Base-by-base conservation (phyloP, 2,113 vertebrate genomes). In the Pelecanoides urinatrix region DNA sequence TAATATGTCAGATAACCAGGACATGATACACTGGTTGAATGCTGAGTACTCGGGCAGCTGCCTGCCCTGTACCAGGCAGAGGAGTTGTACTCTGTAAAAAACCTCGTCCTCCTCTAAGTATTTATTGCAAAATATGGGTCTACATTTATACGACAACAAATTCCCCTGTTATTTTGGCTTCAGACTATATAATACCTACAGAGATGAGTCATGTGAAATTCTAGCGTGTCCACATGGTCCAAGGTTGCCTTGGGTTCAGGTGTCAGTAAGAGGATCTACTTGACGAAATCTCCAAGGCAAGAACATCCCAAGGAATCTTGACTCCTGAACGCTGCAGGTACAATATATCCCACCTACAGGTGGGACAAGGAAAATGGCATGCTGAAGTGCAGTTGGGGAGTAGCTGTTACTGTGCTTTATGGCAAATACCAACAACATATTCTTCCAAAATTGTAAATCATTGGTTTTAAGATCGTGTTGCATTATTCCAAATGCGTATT, bases 231-330 rank as follows among this genome's bases (percentile, higher is more conserved):
- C 16, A 0, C 47, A 2, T 72, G 87, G 87, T 79, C 71, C 77
- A 45, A 95, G 93, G 90, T 96, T 50, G 0, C 62, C 56, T 56
- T 45, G 80, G 92, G 95, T 97, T 96, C 92, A 97, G 95, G 92
- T 96, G 92, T 95, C 94, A 91, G 96, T 96, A 97, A 95, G 80
- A 94, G 18, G 95, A 97, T 96, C 94, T 75, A 85, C 94, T 94
- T 92, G 95, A 89, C 65, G 58, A 96, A 97, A 97, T 94, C 92
- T 93, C 88, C 92, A 89, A 87, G 92, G 84, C 91, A 92, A 96
- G 97, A 96, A 87, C 52, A 30, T 94, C 94, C 76, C 94, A 96
- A 97, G 94, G 96, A 97, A 91, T 96, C 95, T 94, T 94, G 91
- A 59, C 77, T 92, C 75, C 66, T 71, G 1, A 1, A 62, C 86